Base-by-base conservation (phyloP, 2,113 vertebrate genomes). In the Anguilla japonica region DNA sequence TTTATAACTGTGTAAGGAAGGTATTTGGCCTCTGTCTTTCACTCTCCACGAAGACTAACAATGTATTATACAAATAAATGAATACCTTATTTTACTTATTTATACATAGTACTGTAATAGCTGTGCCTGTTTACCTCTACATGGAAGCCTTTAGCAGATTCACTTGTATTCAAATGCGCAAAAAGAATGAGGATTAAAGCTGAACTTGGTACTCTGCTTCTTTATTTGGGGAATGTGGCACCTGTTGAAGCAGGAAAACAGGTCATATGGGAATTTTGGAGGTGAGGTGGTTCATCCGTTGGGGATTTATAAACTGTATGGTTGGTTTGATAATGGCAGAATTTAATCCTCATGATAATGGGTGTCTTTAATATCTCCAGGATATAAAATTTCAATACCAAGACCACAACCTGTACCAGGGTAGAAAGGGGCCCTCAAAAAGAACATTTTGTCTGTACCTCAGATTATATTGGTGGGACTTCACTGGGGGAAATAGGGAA, bases 111-210 rank as follows among this genome's bases (percentile, higher is more conserved):
- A 81, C 57, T 85, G 80, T 40, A 84, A 83, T 90, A 90, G 88
- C 91, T 89, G 88, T 92, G 91, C 90, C 89, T 91, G 89, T 89
- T 87, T 15, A 89, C 87, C 87, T 91, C 85, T 91, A 81, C 83
- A 86, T 86, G 29, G 8, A 39, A 1, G 78, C 87, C 84, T 82
- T 80, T 85, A 81, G 86, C 22, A 40, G 41, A 22, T 85, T 87
- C 86, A 87, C 85, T 75, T 75, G 82, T 83, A 7, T 83, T 67
- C 41, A 60, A 13, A n/a, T 5, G 40, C 79, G 16, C 90, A 89
- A 91, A 94, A 93, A 5, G 94, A 94, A 95, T 94, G 57, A 89
- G 39, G 87, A 88, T 90, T 83, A 56, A 86, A 82, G 82, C 78
- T 87, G 91, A 85, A 89, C 87, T 79, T 43, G 53, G n/a, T 82